Conservation (phyloP, 2,113 vertebrate species). For the Callionymus lyra region DNA sequence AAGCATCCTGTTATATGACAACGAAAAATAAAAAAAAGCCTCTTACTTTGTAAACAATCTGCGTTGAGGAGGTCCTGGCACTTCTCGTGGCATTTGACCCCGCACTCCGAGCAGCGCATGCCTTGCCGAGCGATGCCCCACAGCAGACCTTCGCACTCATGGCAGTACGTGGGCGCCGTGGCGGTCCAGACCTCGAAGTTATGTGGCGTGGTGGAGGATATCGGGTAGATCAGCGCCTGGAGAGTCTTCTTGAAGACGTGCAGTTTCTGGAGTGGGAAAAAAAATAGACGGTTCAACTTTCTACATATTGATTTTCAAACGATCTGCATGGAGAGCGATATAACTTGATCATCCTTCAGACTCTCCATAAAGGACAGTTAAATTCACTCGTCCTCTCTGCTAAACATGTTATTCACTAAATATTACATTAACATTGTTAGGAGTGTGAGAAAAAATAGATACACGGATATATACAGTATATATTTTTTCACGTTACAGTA, state of each 20-base stretch:
- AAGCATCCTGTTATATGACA: too few relatives aligned
- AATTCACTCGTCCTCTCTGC: too few relatives aligned
- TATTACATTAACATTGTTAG: too few relatives aligned
- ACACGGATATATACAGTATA: too few relatives aligned
- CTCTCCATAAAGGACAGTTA: too few relatives aligned
- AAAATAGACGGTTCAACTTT: neutral
- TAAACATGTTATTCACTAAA: too few relatives aligned
- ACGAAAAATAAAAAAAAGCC: too few relatives aligned
- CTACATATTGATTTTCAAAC: too few relatives aligned
- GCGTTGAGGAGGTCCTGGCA: conserved; percentile 96
- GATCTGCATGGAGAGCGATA: conserved; percentile 7
- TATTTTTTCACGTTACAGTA: too few relatives aligned
- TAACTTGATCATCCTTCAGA: too few relatives aligned
- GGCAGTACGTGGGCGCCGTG: conserved; percentile 93
- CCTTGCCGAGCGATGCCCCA: conserved; percentile 97
- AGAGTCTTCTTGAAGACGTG: conserved; percentile 96
- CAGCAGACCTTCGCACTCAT: conserved; percentile 92
- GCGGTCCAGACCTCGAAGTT: conserved; percentile 98
- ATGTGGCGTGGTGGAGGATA: conserved; percentile 94
- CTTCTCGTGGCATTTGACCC: conserved; percentile 96
- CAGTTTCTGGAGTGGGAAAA: conserved; percentile 73
- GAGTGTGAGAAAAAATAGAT: too few relatives aligned
- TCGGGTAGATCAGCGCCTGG: conserved; percentile 93
- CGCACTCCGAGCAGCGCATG: conserved; percentile 91
- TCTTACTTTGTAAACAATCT: conserved; percentile 94